phyloP scores from a whole-genome alignment of 2,888 invertebrate species.

The Scotopteryx bipunctaria region DNA sequence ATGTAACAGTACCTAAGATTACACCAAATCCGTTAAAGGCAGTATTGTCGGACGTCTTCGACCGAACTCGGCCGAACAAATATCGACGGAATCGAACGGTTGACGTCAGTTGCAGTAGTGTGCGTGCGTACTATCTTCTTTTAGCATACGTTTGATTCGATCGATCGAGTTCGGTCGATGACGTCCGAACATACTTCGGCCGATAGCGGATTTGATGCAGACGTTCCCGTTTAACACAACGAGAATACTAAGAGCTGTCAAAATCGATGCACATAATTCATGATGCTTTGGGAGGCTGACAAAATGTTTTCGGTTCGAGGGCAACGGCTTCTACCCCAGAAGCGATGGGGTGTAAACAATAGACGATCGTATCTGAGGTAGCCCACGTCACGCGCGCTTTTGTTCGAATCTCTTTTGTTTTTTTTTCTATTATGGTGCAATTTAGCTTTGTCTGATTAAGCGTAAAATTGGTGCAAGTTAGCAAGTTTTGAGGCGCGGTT shows the following conservation, averaged over 20 bases:
- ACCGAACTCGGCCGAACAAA: too few relatives aligned
- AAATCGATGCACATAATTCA: conserved; percentile 77
- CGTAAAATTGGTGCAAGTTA: conserved; percentile 57
- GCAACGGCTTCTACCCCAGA: conserved; percentile 43
- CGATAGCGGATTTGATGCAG: too few relatives aligned
- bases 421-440: conserved; percentile 62
- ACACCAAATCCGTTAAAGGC: too few relatives aligned
- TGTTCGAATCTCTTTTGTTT: conserved; percentile 64
- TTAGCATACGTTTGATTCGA: too few relatives aligned
- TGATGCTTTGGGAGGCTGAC: conserved; percentile 45
- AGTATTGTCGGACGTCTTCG: too few relatives aligned
- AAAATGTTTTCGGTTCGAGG: conserved; percentile 37
- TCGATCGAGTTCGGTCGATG: too few relatives aligned
- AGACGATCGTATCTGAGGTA: conserved; percentile 59
- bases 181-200: too few relatives aligned
- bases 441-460: conserved; percentile 57
- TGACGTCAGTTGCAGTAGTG: too few relatives aligned
- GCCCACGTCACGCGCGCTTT: conserved; percentile 65
- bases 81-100: too few relatives aligned
- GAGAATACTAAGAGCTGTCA: conserved; percentile 60
- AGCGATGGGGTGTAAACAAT: conserved; percentile 64
- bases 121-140: too few relatives aligned
- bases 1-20: too few relatives aligned
- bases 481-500: conserved; percentile 37
- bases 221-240: conserved; percentile 46